Conservation (phyloP, 2,113 vertebrate genomes). For the human (Homo sapiens) region DNA sequence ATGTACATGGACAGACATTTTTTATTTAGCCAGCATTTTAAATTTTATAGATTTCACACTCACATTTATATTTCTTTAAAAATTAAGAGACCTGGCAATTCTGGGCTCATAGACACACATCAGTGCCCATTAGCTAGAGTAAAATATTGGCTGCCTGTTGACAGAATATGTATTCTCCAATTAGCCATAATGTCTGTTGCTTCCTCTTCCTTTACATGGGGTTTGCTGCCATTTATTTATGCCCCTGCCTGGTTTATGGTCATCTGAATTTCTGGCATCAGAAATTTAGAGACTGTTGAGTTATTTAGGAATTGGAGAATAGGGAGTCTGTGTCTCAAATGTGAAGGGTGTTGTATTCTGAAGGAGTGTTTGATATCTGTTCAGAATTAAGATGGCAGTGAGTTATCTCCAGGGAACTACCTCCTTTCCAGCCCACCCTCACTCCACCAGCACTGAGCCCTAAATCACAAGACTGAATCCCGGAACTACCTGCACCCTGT, state of each 20-base stretch:
- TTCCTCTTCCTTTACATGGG: background rate
- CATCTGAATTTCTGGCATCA: conserved; percentile 15
- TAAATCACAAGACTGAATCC: background rate
- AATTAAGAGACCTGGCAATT: background rate
- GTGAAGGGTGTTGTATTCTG: background rate
- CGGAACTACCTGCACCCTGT: background rate
- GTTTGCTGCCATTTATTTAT: background rate
- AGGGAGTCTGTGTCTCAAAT: background rate
- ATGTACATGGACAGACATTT: background rate
- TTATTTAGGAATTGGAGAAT: background rate
- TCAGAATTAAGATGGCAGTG: background rate
- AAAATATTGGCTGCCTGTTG: background rate
- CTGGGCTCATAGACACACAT: background rate
- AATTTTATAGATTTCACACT: background rate
- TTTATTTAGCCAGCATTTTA: background rate
- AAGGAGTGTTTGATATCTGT: background rate
- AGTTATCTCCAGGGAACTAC: background rate
- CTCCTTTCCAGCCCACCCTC: background rate
- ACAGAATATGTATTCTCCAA: background rate
- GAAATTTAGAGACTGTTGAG: background rate
- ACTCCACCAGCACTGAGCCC: background rate
- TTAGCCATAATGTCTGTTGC: background rate
- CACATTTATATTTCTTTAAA: conserved; percentile 14
- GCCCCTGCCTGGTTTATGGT: background rate
- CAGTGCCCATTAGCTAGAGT: background rate